Base-by-base conservation (phyloP, 2,797 vertebrate genomes). In the Spinus olivaceus region DNA sequence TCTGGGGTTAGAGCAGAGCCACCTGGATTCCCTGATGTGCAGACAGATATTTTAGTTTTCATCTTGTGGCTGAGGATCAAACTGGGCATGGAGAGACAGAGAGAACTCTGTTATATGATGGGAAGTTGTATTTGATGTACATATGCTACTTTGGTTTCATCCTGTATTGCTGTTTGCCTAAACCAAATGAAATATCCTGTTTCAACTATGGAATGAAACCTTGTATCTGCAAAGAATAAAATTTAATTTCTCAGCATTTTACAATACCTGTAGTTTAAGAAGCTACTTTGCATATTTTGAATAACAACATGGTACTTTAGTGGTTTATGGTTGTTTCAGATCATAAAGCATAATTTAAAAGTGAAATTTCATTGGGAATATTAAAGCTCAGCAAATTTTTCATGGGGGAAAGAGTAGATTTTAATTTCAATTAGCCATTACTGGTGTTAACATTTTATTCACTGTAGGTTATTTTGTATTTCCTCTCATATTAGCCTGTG, bases 401-500 rank as follows among this genome's bases (percentile, higher is more conserved):
- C 84, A 47, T 21, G 50, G 23, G 53, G 23, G 46, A 91, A 92
- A 77, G 59, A 71, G 28, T 24, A 84, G 37, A 94, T 84, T 95
- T 97, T 94, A 90, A 95, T 96, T 96, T 93, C 79, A 94, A 78
- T 92, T 95, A 90, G 20, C 41, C 51, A 88, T 92, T 92, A 50
- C 46, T 82, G 56, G 11, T 79, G 46, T 76, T 87, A 94, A 41
- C 59, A 66, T 94, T 95, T 96, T 90, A 91, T 69, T 86, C 69
- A 81, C 37, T 82, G 24, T 32, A 87, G 24, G 30, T 78, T 93
- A 59, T 91, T 95, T 85, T 86, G 60, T 56, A 85, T 47, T 65
- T 94, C 28, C 35, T 74, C 74, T 51, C 65, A 77, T 94, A 92
- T 94, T 91, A 92, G n/a, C 54, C 61, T 78, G 49, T 56, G 66